Percentiles rank a stretch among this genome's conserved stretches.
Conservation (phyloP, 2,113 vertebrate species). For the Catagonus wagneri region DNA sequence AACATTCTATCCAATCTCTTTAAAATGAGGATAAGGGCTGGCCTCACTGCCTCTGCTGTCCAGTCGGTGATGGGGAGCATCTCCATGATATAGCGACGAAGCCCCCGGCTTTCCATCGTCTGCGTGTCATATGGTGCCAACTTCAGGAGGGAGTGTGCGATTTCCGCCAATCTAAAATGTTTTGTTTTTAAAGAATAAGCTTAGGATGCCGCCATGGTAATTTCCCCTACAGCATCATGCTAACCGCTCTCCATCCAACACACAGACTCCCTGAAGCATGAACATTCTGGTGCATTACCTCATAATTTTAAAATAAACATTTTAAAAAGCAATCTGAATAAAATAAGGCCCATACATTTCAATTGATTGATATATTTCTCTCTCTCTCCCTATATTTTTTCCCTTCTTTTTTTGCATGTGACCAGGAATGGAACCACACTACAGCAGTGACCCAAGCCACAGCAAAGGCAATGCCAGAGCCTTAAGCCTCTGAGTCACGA, state of each 20-base stretch:
- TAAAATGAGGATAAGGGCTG: slow-evolving; percentile 98
- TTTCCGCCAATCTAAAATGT: slow-evolving; percentile 94
- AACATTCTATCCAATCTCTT: slow-evolving; percentile 99
- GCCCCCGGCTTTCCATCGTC: slow-evolving; percentile 98
- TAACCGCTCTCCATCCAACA: neutral
- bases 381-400: too few relatives aligned
- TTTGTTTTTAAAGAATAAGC: neutral
- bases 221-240: neutral
- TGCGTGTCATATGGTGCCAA: slow-evolving; percentile 98
- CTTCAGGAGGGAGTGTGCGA: slow-evolving; percentile 97
- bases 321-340: neutral
- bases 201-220: neutral
- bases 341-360: neutral
- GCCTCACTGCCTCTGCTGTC: slow-evolving; percentile 96
- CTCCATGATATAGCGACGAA: slow-evolving; percentile 97
- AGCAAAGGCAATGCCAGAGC: too few relatives aligned
- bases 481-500: too few relatives aligned
- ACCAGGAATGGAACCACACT: too few relatives aligned
- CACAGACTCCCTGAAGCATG: neutral
- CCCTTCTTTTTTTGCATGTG: too few relatives aligned
- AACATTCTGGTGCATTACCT: neutral
- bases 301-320: neutral
- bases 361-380: neutral
- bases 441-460: too few relatives aligned
- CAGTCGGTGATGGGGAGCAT: slow-evolving; percentile 99